phyloP scores from a whole-genome alignment of 2,888 invertebrate species.

The Drosophila algonquin region DNA sequence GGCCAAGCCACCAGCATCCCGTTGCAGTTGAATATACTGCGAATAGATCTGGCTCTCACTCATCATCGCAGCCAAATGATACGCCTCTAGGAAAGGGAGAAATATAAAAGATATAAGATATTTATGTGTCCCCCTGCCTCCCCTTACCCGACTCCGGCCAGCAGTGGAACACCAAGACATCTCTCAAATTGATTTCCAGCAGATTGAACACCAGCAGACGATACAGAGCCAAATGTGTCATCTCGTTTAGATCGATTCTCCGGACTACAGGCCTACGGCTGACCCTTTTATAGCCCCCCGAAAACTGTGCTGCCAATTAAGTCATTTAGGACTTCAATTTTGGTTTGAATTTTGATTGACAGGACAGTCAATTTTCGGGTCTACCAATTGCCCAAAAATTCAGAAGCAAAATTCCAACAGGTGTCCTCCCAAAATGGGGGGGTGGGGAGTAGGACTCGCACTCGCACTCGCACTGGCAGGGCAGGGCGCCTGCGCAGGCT shows the following conservation, averaged over 20 bases:
- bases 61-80: constrained; percentile 46
- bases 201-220: constrained; percentile 76
- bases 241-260: constrained; percentile 7
- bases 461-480: not conserved
- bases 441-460: constrained; percentile 3
- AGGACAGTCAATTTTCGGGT: constrained; percentile 24
- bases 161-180: constrained; percentile 77
- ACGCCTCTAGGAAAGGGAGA: constrained; percentile 50
- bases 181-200: constrained; percentile 58
- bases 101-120: not conserved
- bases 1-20: constrained; percentile 9
- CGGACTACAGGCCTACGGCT: not conserved
- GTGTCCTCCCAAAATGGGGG: constrained; percentile 3
- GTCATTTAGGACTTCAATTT: constrained; percentile 51
- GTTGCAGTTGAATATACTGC: constrained; percentile 64
- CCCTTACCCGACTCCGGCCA: constrained; percentile 67
- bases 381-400: not conserved
- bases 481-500: constrained; percentile 61
- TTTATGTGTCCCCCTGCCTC: no score
- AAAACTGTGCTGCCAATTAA: constrained; percentile 35
- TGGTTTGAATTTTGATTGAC: constrained; percentile 33
- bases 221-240: constrained; percentile 53
- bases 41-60: constrained; percentile 47
- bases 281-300: constrained; percentile 54
- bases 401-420: constrained; percentile 19